phyloP scores from a whole-genome alignment of 1,140 invertebrate genomes.

The Lepidurus apus region DNA sequence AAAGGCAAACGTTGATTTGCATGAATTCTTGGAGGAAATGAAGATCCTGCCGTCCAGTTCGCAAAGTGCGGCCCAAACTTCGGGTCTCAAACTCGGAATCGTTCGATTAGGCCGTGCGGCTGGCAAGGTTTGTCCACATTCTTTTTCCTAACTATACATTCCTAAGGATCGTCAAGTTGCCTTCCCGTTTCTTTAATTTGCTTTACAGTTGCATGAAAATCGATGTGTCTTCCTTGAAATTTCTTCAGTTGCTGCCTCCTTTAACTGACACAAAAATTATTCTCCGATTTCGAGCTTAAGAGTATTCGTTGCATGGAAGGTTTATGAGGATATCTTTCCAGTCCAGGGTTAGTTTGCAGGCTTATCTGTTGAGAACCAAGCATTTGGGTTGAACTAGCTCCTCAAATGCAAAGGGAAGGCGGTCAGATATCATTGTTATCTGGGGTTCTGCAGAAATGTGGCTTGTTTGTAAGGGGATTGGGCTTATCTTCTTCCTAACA shows the following conservation, averaged over 20 bases:
- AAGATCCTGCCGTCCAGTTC: conserved; percentile 23
- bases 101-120: conserved; percentile 47
- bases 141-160: conserved; percentile 4
- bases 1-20: not conserved
- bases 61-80: conserved; percentile 27
- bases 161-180: not conserved
- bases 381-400: not conserved
- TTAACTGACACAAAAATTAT: no score
- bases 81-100: conserved; percentile 45
- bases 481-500: not conserved
- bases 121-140: conserved; percentile 44
- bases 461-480: not conserved
- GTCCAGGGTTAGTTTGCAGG: not conserved
- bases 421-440: not conserved
- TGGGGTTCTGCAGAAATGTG: not conserved
- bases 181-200: not conserved
- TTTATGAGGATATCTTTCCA: not conserved
- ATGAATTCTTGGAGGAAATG: conserved; percentile 25
- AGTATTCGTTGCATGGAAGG: not conserved
- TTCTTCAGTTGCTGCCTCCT: no score
- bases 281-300: no score
- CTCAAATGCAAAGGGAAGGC: not conserved
- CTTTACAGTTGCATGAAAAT: no score
- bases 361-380: not conserved
- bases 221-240: no score